A percentile compares a stretch with the other conserved stretches of the same genome.
phyloP scores from a whole-genome alignment of 2,797 vertebrate species.

The Gymnothorax javanicus region DNA sequence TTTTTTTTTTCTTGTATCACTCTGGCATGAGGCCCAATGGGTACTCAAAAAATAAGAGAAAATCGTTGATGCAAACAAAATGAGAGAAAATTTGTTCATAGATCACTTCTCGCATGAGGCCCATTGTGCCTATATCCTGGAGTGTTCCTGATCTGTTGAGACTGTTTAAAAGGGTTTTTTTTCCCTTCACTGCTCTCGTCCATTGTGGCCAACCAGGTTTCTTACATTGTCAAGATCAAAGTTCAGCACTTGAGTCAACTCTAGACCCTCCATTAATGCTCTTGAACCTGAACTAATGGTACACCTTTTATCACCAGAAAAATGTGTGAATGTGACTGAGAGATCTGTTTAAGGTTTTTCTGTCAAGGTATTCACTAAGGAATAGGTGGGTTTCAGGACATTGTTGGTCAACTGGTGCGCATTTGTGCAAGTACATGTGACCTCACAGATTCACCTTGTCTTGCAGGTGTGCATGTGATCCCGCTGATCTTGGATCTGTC shows the following conservation, averaged over 20 bases:
- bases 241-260: background rate
- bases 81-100: no score
- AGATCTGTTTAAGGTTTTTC: background rate
- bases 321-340: background rate
- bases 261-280: background rate
- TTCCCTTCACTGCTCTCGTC: no score
- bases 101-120: no score
- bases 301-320: background rate
- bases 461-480: slow-evolving; percentile 6
- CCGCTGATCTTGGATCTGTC: background rate
- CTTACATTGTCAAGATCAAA: background rate
- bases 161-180: no score
- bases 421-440: background rate
- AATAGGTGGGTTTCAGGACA: background rate
- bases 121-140: no score
- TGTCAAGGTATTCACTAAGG: background rate
- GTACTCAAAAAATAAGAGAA: no score
- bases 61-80: no score
- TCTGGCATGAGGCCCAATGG: no score
- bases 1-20: no score
- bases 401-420: background rate
- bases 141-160: no score
- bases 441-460: background rate
- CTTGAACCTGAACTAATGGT: background rate
- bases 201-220: no score